Evolutionary conservation across 2,888 invertebrate genomes (phyloP), one percentile per base, ranked within the genome.

Genomic region (Dryocosmus kuriphilus): DNA sequence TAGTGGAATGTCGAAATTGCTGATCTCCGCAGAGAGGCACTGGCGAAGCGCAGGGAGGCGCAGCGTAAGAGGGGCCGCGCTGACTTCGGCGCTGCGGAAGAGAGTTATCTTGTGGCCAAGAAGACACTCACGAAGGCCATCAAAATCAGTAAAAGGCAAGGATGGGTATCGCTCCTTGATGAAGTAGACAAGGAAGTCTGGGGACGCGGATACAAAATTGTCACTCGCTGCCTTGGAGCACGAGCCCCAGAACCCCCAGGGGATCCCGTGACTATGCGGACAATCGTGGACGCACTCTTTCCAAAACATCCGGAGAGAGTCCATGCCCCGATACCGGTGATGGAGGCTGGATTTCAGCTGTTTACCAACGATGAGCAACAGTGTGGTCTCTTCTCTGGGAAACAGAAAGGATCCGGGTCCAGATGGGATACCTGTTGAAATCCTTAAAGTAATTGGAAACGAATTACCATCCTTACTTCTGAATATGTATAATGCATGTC

Each of bases 371-470:
- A 27, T 4, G 30, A 61, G 14, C 60, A 30, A 16, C 2, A 14
- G 4, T 14, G 60, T 7, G 1, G 2, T 61, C 6, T 3, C 2
- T 14, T 27, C 30, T 1, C 5, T 30, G 2, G 27, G 1, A 4
- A 27, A 27, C 4, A 4, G 16, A 6, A 84, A 83, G 71, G 83
- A 84, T 0, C 81, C 82, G 5, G 84, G 84, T 0, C 78, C 80
- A 1, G 85, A 85, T 46, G 79, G 80, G 14, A 80, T 86, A 6
- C 78, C 83, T 2, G 22, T 80, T 1, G 84, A 85, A 55, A 80
- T 74, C 0, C 14, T 85, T 0, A 84, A 84, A 79, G 8, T n/a
- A 11, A 27, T 78, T 1, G 75, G 78, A 1, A 60, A 24, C 24
- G 55, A 71, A 1, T 11, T 55, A 14, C 83, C 83, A 73, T 30